Evolutionary conservation across 2,888 invertebrate genomes (phyloP).

Genomic region (Nomada flava): DNA sequence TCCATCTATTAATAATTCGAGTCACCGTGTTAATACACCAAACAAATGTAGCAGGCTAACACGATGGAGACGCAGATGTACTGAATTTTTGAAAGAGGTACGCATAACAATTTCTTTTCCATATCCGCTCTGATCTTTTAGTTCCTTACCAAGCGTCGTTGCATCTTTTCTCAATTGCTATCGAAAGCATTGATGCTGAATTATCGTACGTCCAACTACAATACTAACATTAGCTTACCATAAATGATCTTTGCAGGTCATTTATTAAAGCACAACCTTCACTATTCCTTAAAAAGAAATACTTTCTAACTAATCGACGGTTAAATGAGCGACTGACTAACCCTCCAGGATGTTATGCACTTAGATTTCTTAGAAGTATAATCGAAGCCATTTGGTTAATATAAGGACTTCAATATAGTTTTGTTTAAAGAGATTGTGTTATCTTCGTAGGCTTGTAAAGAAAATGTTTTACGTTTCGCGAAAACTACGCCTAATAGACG

Average conservation of each 20-base stretch:
- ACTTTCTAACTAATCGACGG: constrained; percentile 60
- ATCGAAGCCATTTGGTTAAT: constrained; percentile 62
- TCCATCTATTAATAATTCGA: constrained; percentile 77
- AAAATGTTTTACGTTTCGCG: constrained; percentile 82
- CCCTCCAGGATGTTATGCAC: constrained; percentile 62
- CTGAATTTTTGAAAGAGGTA: constrained; percentile 81
- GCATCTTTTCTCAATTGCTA: constrained; percentile 11
- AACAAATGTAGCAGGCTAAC: constrained; percentile 80
- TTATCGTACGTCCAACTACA: constrained; percentile 28
- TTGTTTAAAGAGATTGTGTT: constrained; percentile 61
- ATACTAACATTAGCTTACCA: constrained; percentile 52
- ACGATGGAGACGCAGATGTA: constrained; percentile 80
- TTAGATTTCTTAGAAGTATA: constrained; percentile 61
- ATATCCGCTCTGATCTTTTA: neutral
- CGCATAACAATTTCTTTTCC: constrained; percentile 29
- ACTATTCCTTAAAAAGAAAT: constrained; percentile 51
- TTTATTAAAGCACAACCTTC: constrained; percentile 62
- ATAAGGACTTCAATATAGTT: constrained; percentile 45
- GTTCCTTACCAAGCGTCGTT: constrained; percentile 25
- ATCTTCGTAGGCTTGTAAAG: constrained; percentile 80
- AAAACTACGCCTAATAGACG: constrained; percentile 80
- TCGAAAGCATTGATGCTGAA: constrained; percentile 28
- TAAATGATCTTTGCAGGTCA: constrained; percentile 67
- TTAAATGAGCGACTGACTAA: constrained; percentile 59
- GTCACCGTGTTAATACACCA: constrained; percentile 78